Conservation (phyloP, 1,140 invertebrate species). For the Cydia fagiglandana region DNA sequence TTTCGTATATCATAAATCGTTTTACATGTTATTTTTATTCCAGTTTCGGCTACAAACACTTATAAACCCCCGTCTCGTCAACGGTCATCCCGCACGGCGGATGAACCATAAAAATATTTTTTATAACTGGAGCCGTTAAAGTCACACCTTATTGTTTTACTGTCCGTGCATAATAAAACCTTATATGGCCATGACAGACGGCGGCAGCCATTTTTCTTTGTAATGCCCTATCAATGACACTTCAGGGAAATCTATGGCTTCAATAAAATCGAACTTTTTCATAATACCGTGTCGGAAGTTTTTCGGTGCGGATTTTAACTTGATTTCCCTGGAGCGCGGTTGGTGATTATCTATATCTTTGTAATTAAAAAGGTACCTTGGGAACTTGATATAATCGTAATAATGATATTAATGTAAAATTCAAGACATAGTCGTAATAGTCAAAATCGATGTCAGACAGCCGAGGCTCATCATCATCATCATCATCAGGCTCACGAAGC, state of each 20-base stretch:
- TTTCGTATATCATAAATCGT: background rate
- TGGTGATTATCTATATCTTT: background rate
- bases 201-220: conserved; percentile 39
- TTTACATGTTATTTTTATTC: background rate
- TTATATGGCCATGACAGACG: conserved; percentile 43
- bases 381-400: too few relatives aligned
- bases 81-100: conserved; percentile 12
- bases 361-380: conserved; percentile 8
- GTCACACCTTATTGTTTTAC: conserved; percentile 52
- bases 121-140: conserved; percentile 37
- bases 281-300: conserved; percentile 12
- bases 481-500: too few relatives aligned
- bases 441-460: too few relatives aligned
- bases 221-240: conserved; percentile 43
- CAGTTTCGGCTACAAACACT: background rate
- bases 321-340: background rate
- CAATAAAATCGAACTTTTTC: conserved; percentile 18
- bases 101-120: conserved; percentile 33
- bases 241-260: conserved; percentile 36
- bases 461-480: too few relatives aligned
- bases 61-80: background rate
- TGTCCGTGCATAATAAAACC: conserved; percentile 48
- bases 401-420: too few relatives aligned
- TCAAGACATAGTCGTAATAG: too few relatives aligned
- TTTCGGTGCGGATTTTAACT: background rate